A percentile compares a stretch with the other conserved stretches of the same genome.
These are phyloP conservation scores for Eucera pruinosa DNA, from an alignment of 2,888 invertebrate genomes.

Conservation along the genomic window DNA sequence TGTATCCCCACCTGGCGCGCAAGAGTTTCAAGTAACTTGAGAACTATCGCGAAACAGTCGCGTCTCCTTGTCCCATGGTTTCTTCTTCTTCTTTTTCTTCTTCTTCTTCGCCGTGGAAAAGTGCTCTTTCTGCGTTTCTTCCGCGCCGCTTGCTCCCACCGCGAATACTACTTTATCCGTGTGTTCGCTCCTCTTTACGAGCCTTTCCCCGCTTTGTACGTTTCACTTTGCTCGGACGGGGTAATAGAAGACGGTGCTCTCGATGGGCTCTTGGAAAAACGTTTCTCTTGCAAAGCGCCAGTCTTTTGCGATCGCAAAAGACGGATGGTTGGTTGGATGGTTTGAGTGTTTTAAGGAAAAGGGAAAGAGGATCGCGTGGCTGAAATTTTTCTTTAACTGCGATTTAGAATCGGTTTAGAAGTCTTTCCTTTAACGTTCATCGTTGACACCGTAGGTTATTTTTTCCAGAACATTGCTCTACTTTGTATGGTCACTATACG, in stretches of 20 bases:
- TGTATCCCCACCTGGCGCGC: constrained; percentile 16
- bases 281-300: not conserved
- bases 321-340: too few species aligned
- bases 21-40: constrained; percentile 73
- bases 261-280: constrained; percentile 30
- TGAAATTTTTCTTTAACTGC: too few species aligned
- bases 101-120: constrained; percentile 6
- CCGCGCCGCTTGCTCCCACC: constrained; percentile 38
- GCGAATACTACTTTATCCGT: constrained; percentile 36
- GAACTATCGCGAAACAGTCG: constrained; percentile 71
- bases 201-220: constrained; percentile 34
- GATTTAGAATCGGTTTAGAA: constrained; percentile 25
- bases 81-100: not conserved
- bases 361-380: too few species aligned
- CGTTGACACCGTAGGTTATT: too few species aligned
- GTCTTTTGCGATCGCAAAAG: constrained; percentile 8
- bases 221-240: constrained; percentile 40
- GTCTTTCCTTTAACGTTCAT: too few species aligned
- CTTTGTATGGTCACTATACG: too few species aligned
- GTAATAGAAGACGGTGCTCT: constrained; percentile 32
- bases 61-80: not conserved
- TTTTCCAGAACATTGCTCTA: too few species aligned
- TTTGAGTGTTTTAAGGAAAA: too few species aligned
- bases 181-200: constrained; percentile 27
- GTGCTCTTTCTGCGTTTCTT: constrained; percentile 35